A percentile compares a stretch with the other conserved stretches of the same genome.
phyloP scores from a whole-genome alignment of 2,797 vertebrate genomes.

The Gila robusta region DNA sequence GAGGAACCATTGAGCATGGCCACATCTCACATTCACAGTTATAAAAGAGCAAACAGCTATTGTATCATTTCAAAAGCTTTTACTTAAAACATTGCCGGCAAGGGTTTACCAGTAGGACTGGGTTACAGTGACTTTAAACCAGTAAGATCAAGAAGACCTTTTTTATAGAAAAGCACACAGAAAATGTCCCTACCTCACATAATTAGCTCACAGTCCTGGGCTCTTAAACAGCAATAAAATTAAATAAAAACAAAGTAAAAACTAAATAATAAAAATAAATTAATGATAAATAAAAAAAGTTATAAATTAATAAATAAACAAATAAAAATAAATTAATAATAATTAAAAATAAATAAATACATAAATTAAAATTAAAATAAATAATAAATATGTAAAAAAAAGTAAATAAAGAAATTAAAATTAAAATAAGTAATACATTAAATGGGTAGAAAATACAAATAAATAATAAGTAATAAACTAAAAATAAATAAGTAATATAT shows the following conservation, averaged over 20 bases:
- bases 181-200: background rate
- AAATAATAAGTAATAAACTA: too few species aligned
- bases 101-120: background rate
- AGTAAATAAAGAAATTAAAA: too few species aligned
- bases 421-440: too few species aligned
- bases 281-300: background rate
- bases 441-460: too few species aligned
- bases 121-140: background rate
- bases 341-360: too few species aligned
- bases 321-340: background rate
- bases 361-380: background rate
- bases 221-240: background rate
- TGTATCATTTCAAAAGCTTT: background rate
- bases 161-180: background rate
- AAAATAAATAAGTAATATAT: background rate
- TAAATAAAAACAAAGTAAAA: background rate
- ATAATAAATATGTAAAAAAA: too few species aligned
- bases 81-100: background rate
- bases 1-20: background rate
- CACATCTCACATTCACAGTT: background rate
- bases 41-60: background rate
- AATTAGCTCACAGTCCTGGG: background rate
- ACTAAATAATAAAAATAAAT: background rate
- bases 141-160: background rate
- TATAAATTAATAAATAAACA: background rate